Percentiles rank a stretch among this genome's conserved stretches.
Conservation (phyloP, 2,113 vertebrate species). For the Lethenteron camtschaticum region DNA sequence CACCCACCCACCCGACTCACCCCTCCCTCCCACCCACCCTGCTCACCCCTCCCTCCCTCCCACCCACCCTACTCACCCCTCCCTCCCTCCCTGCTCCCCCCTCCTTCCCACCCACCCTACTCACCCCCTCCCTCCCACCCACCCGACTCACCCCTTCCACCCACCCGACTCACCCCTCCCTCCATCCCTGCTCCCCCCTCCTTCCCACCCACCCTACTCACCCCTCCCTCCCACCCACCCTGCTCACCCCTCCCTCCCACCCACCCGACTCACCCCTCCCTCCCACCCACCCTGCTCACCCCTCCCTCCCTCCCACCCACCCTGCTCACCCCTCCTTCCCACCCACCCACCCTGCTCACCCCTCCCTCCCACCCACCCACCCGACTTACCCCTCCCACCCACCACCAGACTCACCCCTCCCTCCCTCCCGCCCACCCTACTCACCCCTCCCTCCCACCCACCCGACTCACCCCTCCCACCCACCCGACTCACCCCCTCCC, state of each 20-base stretch:
- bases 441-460: background rate
- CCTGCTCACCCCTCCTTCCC: background rate
- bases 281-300: background rate
- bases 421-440: no score
- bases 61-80: background rate
- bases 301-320: no score
- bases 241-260: background rate
- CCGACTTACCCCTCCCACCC: background rate
- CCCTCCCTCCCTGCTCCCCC: background rate
- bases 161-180: background rate
- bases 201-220: background rate
- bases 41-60: background rate
- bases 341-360: background rate
- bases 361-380: background rate
- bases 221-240: background rate
- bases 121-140: background rate
- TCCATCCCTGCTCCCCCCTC: no score
- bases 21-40: background rate
- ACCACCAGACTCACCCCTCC: no score
- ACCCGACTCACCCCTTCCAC: no score
- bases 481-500: background rate
- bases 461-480: background rate
- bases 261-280: background rate
- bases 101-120: no score
- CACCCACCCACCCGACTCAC: background rate